Evolutionary conservation across 2,113 vertebrate species (phyloP), one percentile per base, ranked within the genome.

Genomic region (Polyodon spathula): DNA sequence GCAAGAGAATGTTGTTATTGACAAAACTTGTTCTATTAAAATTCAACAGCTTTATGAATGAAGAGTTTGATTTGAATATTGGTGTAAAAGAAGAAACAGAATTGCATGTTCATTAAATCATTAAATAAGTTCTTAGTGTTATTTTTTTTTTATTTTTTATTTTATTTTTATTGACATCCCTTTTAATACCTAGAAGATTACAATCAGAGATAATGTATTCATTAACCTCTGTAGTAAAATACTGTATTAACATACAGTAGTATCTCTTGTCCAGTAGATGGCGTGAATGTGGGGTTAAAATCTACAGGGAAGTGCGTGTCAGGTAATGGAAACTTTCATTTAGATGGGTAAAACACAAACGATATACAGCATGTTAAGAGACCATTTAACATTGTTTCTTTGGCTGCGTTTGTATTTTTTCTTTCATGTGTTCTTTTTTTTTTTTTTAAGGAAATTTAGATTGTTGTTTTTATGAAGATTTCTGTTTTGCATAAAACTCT

Each of bases 201-300:
- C 63, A 64, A 63, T 54, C 52, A 60, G 10, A 6, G 6, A 43
- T 41, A 54, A 59, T 83, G 85, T n/a, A n/a, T n/a, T n/a, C n/a
- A n/a, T n/a, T n/a, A n/a, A n/a, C n/a, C n/a, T n/a, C n/a, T n/a
- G n/a, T n/a, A n/a, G n/a, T n/a, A n/a, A n/a, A n/a, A n/a, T n/a
- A n/a, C n/a, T n/a, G n/a, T n/a, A n/a, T n/a, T n/a, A n/a, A n/a
- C n/a, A 56, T 5, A 7, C 27, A 38, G 54, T 37, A 56, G 5
- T 68, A 73, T 12, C 53, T 6, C 60, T 40, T 64, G 73, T 76
- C 84, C 84, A 86, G 79, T 48, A 61, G 86, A 77, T 83, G 86
- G 86, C 86, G 83, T n/a, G 73, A 73, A 59, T 71, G 17, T 66
- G 71, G 72, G 77, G 76, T 71, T 67, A 56, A 70, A 66, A 71